Percentiles rank a stretch among this genome's conserved stretches.
Evolutionary conservation across 2,113 vertebrate genomes (phyloP).

Genomic region (Xenopus borealis): DNA sequence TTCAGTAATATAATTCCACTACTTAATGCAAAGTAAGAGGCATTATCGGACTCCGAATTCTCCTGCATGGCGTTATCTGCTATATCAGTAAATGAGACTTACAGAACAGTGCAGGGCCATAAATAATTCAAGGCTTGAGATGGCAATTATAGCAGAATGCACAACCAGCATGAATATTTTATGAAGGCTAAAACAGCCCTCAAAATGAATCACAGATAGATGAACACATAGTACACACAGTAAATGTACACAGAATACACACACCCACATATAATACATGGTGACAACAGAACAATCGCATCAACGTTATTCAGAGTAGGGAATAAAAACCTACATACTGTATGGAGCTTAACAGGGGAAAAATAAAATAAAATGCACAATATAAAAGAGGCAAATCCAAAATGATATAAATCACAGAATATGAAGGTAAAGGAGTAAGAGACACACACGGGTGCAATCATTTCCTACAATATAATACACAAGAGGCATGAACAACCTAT

Average conservation of each 20-base stretch:
- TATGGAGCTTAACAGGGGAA: no score
- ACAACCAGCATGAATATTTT: slow-evolving; percentile 90
- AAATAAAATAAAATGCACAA: no score
- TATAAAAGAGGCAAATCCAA: no score
- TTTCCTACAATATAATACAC: no score
- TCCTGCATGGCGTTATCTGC: slow-evolving; percentile 81
- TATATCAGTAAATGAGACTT: slow-evolving; percentile 97
- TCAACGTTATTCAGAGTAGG: no score
- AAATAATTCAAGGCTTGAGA: slow-evolving; percentile 98
- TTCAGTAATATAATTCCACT: slow-evolving; percentile 83
- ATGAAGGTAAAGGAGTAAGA: no score
- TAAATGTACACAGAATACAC: slow-evolving; percentile 47
- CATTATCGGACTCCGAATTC: slow-evolving; percentile 80
- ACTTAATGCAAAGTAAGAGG: slow-evolving; percentile 86
- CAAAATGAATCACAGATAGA: slow-evolving; percentile 83
- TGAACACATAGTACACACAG: slow-evolving; percentile 57
- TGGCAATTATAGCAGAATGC: slow-evolving; percentile 97
- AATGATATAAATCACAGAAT: no score
- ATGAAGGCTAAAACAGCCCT: slow-evolving; percentile 87
- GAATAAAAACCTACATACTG: no score
- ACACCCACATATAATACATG: slow-evolving; percentile 46
- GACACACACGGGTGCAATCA: no score
- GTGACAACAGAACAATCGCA: no score
- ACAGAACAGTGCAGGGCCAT: slow-evolving; percentile 92
- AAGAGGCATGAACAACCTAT: no score